These are phyloP conservation scores for Urocyon cinereoargenteus DNA, from an alignment of 2,797 vertebrate genomes.

Conservation along the genomic window DNA sequence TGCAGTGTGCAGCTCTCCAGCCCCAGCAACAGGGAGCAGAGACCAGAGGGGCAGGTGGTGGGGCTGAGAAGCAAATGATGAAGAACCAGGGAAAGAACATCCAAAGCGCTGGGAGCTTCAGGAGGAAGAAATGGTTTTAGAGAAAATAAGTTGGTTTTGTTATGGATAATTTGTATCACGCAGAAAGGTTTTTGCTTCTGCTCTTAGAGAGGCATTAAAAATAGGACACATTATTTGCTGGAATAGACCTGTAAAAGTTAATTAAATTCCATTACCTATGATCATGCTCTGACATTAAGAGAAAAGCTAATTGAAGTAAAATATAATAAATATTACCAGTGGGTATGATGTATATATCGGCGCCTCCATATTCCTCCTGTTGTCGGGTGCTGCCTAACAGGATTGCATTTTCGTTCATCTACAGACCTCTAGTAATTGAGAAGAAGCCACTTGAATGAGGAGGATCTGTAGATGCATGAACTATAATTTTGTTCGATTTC, in stretches of 20 bases:
- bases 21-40: neutral
- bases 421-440: constrained; percentile 8
- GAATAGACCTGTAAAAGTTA: constrained; percentile 67
- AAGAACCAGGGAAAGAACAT: neutral
- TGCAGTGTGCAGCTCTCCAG: constrained; percentile 6
- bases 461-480: neutral
- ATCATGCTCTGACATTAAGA: constrained; percentile 65
- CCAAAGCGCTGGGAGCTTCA: neutral
- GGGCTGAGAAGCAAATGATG: neutral
- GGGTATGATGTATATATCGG: constrained; percentile 33
- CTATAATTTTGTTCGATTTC: constrained; percentile 23
- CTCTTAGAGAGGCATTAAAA: constrained; percentile 66
- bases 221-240: constrained; percentile 55
- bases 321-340: constrained; percentile 55
- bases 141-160: constrained; percentile 56
- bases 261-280: constrained; percentile 71
- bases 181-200: constrained; percentile 46
- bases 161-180: neutral
- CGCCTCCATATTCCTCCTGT: constrained; percentile 17
- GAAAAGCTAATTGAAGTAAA: constrained; percentile 70
- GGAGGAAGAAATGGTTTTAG: constrained; percentile 29
- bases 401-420: constrained; percentile 61
- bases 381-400: constrained; percentile 48
- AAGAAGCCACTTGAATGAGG: constrained; percentile 43
- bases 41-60: neutral